A percentile compares a stretch with the other conserved stretches of the same genome.
These are phyloP conservation scores for Drosophila borealis DNA, from an alignment of 2,888 invertebrate species.

Conservation along the genomic window DNA sequence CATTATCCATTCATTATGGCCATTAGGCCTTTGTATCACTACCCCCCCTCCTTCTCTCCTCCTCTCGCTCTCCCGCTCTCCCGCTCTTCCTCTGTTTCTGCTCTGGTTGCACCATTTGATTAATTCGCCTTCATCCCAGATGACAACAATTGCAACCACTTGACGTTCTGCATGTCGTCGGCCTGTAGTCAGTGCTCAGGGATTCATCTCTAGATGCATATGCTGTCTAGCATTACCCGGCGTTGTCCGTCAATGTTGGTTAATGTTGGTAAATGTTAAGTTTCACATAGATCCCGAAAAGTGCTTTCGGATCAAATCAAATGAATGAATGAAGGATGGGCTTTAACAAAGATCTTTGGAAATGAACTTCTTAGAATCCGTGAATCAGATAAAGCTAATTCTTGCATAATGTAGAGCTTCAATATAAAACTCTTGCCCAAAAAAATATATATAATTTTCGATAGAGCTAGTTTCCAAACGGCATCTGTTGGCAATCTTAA, in stretches of 20 bases:
- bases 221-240: not conserved
- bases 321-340: no score
- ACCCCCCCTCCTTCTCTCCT: not conserved
- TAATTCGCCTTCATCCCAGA: slow-evolving; percentile 35
- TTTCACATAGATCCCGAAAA: no score
- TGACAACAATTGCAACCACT: slow-evolving; percentile 17
- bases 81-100: not conserved
- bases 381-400: no score
- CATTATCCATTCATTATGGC: slow-evolving; percentile 82
- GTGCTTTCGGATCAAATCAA: no score
- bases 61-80: not conserved
- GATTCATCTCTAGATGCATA: not conserved
- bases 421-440: no score
- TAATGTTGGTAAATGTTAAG: no score
- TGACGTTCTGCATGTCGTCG: slow-evolving; percentile 37
- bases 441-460: no score
- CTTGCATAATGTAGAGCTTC: no score
- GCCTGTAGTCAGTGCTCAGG: slow-evolving; percentile 21
- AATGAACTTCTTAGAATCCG: no score
- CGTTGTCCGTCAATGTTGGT: not conserved
- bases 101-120: slow-evolving; percentile 35
- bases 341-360: no score
- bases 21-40: slow-evolving; percentile 74
- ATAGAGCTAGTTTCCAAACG: no score
- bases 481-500: no score